Evolutionary conservation across 2,797 vertebrate genomes (phyloP).

Genomic region (Cichlasoma orientale): DNA sequence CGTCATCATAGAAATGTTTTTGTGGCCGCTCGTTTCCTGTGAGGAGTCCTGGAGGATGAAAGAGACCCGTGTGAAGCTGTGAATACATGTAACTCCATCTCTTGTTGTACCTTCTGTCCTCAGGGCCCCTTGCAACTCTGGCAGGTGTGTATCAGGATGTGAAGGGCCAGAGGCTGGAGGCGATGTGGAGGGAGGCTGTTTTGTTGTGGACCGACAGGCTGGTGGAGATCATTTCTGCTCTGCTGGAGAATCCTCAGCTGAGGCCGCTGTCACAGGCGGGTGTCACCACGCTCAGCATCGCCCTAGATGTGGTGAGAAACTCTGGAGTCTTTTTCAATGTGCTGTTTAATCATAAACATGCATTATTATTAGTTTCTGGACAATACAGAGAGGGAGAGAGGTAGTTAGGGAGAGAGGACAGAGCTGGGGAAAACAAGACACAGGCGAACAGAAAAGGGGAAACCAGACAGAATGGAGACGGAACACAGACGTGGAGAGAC

Average conservation of each 20-base stretch:
- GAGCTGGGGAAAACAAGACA: no score
- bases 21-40: neutral
- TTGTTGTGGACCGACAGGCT: conserved; percentile 68
- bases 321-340: neutral
- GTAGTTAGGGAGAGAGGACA: no score
- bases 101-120: neutral
- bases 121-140: conserved; percentile 85
- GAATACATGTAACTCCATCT: neutral
- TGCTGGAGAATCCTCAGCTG: conserved; percentile 79
- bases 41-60: neutral
- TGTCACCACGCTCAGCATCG: conserved; percentile 54
- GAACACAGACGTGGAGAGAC: no score
- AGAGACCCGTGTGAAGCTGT: neutral
- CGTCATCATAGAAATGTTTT: neutral
- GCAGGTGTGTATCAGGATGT: conserved; percentile 88
- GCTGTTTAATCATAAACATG: neutral
- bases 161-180: conserved; percentile 78
- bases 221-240: conserved; percentile 71
- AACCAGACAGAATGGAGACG: no score
- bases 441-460: no score
- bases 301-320: conserved; percentile 82
- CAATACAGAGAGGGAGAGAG: no score
- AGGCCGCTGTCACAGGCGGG: conserved; percentile 68
- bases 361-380: no score
- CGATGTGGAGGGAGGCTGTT: conserved; percentile 78